Percentiles rank a stretch among this genome's conserved stretches.
phyloP scores from a whole-genome alignment of 1,140 invertebrate species.

The Pseudomyrmex flavicornis region DNA sequence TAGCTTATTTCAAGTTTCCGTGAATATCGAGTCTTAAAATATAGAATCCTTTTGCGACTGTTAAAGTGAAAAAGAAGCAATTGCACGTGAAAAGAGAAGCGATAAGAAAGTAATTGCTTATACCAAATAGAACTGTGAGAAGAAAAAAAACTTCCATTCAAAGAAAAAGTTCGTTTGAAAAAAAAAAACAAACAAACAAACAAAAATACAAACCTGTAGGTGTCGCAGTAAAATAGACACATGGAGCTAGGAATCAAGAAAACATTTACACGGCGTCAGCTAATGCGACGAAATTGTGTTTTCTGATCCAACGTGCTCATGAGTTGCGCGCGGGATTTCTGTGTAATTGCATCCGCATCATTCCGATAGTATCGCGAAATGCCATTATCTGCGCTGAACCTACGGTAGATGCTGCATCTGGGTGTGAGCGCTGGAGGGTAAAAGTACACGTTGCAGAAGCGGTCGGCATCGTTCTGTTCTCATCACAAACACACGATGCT shows the following conservation, averaged over 20 bases:
- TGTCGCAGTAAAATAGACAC: too few species aligned
- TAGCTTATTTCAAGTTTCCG: constrained; percentile 22
- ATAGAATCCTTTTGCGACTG: constrained; percentile 7
- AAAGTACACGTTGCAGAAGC: constrained; percentile 43
- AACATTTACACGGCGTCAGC: neutral
- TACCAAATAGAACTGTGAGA: neutral
- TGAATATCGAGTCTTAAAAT: constrained; percentile 31
- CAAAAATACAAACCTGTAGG: too few species aligned
- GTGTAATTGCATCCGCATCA: constrained; percentile 79
- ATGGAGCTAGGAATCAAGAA: too few species aligned
- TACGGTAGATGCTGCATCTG: neutral
- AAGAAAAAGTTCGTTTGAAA: too few species aligned
- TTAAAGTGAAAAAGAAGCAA: neutral
- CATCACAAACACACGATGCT: constrained; percentile 71
- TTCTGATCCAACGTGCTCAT: constrained; percentile 36
- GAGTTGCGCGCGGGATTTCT: constrained; percentile 41
- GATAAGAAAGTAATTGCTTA: constrained; percentile 24
- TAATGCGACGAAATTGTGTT: constrained; percentile 39
- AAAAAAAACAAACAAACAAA: too few species aligned
- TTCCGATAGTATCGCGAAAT: constrained; percentile 72
- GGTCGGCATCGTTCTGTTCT: constrained; percentile 56
- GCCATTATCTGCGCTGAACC: constrained; percentile 74
- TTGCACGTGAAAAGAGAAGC: neutral
- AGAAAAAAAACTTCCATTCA: neutral
- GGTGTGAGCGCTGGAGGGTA: constrained; percentile 40